Base-by-base conservation (phyloP, 2,888 invertebrate genomes). In the Volucella inflata region DNA sequence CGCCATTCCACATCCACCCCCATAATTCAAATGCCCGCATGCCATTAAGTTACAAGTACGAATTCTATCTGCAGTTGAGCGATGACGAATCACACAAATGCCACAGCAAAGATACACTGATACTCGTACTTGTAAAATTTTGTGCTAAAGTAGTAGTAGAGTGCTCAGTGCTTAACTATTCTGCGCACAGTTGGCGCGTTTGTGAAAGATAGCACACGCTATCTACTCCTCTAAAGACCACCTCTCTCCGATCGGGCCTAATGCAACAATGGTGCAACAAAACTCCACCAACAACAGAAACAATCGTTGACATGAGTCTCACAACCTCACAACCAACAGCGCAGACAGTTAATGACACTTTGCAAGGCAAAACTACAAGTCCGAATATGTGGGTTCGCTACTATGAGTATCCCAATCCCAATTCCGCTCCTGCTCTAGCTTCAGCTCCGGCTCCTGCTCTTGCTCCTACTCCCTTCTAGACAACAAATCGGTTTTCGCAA, bases 401-500 rank as follows among this genome's bases (percentile, higher is more conserved):
- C 42, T 2, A 51, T n/a, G n/a, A n/a, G n/a, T n/a, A 21, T 21
- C 21, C 21, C 21, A 21, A 21, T 21, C 21, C 21, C 0, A 21
- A 21, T 21, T 4, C 21, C 21, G 21, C 21, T 21, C 21, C 21
- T 4, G 21, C 21, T 21, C 21, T 2, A 2, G 21, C 21, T 21
- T 2, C 21, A 2, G 21, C 21, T 21, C 21, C 21, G 1, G 21
- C 21, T 21, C 2, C 0, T 21, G 2, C 21, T 48, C 59, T 4
- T 17, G 21, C 36, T 16, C 38, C 44, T 38, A 14, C 70, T 11
- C 38, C 53, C 62, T 44, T 59, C n/a, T 30, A 16, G 64, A 68
- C 74, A 14, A 67, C 76, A 80, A 84, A 84, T 84, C 75, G 84
- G 55, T 84, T 80, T 84, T 84, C 84, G 55, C 84, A 84, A 84